Base-by-base conservation (phyloP, 2,888 invertebrate species). In the Nomada ruficornis region DNA sequence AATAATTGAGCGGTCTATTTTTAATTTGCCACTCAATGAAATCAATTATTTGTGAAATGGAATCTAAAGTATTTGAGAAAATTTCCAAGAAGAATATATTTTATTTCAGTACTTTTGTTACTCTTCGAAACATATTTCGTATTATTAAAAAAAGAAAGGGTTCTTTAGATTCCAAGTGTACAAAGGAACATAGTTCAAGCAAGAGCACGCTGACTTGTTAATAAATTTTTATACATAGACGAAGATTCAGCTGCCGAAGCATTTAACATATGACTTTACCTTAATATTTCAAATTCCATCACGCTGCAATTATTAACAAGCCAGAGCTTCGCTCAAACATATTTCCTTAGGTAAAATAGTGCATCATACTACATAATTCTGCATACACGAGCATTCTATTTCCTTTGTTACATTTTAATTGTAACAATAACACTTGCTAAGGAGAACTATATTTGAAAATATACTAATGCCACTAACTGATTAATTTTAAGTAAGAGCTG, bases 391-490 rank as follows among this genome's bases (percentile, higher is more conserved):
- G 7, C 7, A 36, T 13, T 13, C 20, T 23, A 57, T 7, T n/a
- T 7, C 57, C 5, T 15, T 63, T 44, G 2, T 9, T 44, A 7
- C 9, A 13, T 47, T 55, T 64, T 69, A 36, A 69, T 36, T n/a
- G 15, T 67, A 13, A 47, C 23, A 36, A 36, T 36, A 36, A 36
- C 44, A 59, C 36, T 73, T 47, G 36, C 57, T 71, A 77, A 65
- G n/a, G 23, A 72, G 60, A 52, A 62, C 20, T 54, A 54, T 3
- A 52, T 2, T 57, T 65, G 10, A 63, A 60, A 70, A 68, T 55
- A 73, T 70, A 52, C 42, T 64, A 77, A 69, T 75, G 26, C 63
- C 57, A 62, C 59, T 63, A 76, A 62, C 13, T 44, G 60, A 68
- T 67, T 68, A 69, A 63, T 55, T 60, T 55, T 54, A 55, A n/a